Evolutionary conservation across 2,797 vertebrate species (phyloP), one percentile per base, ranked within the genome.

Genomic region (Hippoglossus hippoglossus): DNA sequence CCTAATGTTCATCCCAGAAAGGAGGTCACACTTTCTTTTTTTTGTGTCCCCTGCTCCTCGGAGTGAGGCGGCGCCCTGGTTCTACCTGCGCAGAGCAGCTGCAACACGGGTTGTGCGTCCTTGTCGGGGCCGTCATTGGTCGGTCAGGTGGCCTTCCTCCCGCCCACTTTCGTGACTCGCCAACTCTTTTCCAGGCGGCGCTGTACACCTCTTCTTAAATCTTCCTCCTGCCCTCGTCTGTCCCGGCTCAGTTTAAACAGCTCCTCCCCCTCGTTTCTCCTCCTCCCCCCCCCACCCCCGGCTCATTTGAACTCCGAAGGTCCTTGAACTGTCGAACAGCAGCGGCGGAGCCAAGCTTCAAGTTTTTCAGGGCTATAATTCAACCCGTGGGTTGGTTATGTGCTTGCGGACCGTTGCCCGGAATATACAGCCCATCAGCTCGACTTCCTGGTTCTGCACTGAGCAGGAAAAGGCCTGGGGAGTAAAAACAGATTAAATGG

Each of bases 321-420:
- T 86, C 91, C 87, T 93, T 92, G 84, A 91, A 79, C 67, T 90
- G 84, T 86, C 71, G 12, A 67, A 52, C 46, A 62, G 24, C 56
- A 75, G 70, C 44, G n/a, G 63, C 66, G 26, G 22, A 59, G 63
- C 60, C 66, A 22, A 74, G 72, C 59, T 56, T 57, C 12, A 36
- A 52, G 57, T 77, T 78, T 54, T 63, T 51, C 31, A 3, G 47
- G 71, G 75, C 59, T 65, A 59, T 83, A 84, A 84, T 49, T 83
- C 72, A 77, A 46, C 6, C 41, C 36, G 16, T 11, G 8, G 47
- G 41, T 47, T 21, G 47, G 24, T 53, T 64, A 46, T 77, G 52
- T 60, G 65, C 75, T 63, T 12, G 41, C 26, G 44, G 54, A 31
- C 52, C 22, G 31, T 52, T 58, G 63, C 57, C 50, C 3, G 5